A percentile compares a stretch with the other conserved stretches of the same genome.
Conservation (phyloP, 1,140 invertebrate species). For the Scylla paramamosain region DNA sequence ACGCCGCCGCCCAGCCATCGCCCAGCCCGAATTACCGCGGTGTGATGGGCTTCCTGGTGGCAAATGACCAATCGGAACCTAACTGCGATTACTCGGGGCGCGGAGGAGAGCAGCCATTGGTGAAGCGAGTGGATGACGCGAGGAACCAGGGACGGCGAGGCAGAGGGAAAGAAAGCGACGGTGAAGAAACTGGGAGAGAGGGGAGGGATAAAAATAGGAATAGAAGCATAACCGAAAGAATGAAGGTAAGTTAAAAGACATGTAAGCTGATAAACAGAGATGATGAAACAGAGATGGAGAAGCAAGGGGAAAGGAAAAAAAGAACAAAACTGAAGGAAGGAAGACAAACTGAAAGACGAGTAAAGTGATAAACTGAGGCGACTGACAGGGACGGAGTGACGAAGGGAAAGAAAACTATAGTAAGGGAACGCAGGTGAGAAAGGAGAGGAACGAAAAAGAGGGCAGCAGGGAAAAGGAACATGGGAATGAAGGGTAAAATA, state of each 20-base stretch:
- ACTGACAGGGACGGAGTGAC: background rate
- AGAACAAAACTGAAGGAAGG: background rate
- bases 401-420: background rate
- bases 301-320: background rate
- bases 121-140: background rate
- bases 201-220: background rate
- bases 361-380: background rate
- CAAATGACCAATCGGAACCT: constrained; percentile 54
- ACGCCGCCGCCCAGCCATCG: background rate
- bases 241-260: background rate
- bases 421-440: background rate
- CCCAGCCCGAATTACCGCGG: constrained; percentile 50
- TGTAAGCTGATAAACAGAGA: background rate
- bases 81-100: background rate
- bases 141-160: background rate
- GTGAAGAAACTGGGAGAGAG: background rate
- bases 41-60: constrained; percentile 53
- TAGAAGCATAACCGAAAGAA: background rate
- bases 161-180: background rate
- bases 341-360: background rate
- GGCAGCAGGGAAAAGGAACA: background rate
- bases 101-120: constrained; percentile 5
- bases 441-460: background rate
- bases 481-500: background rate
- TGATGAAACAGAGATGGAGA: background rate